These are phyloP conservation scores for Eilema depressum DNA, from an alignment of 2,888 invertebrate genomes.

Conservation along the genomic window DNA sequence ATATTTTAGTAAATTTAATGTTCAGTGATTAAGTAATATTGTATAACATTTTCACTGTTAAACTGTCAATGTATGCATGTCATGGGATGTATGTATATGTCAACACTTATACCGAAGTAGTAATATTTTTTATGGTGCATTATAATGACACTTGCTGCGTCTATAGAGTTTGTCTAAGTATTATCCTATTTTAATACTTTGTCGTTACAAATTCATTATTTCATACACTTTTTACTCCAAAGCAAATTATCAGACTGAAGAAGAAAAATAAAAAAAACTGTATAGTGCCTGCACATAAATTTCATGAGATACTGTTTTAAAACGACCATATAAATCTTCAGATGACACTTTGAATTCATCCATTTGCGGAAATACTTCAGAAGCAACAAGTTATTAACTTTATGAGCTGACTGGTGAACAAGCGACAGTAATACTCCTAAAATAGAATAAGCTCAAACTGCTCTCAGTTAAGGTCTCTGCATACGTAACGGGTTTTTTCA, in stretches of 20 bases:
- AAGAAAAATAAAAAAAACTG: neutral
- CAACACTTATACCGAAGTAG: no score
- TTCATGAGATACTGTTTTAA: conserved; percentile 5
- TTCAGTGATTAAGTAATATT: neutral
- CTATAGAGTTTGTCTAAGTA: no score
- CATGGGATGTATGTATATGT: no score
- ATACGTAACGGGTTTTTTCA: no score
- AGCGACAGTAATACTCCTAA: conserved; percentile 46
- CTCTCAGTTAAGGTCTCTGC: no score
- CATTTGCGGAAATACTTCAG: conserved; percentile 50
- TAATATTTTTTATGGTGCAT: no score
- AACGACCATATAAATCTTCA: conserved; percentile 52
- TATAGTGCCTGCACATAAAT: neutral
- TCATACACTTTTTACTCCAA: no score
- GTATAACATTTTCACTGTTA: neutral
- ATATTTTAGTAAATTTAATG: neutral
- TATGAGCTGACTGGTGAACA: conserved; percentile 49
- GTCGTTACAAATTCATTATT: no score
- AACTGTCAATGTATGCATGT: no score
- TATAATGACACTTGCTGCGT: no score
- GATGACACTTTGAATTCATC: conserved; percentile 55
- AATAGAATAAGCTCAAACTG: conserved; percentile 54
- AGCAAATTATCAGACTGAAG: neutral
- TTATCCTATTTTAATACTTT: no score
- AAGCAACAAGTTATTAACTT: conserved; percentile 56